A percentile compares a stretch with the other conserved stretches of the same genome.
Conservation (phyloP, 2,888 invertebrate species). For the Auanema freiburgensis region DNA sequence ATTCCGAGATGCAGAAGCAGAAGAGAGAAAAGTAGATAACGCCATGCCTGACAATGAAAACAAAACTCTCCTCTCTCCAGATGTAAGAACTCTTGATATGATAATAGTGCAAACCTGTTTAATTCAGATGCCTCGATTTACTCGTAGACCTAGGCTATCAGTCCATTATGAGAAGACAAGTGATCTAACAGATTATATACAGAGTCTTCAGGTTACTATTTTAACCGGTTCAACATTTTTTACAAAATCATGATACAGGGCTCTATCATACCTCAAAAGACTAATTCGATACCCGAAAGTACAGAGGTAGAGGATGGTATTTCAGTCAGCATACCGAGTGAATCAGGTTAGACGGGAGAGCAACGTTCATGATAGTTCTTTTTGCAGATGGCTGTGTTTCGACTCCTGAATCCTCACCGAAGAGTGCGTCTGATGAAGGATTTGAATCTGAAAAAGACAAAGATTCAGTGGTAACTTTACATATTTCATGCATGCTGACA, state of each 20-base stretch:
- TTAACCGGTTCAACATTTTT: neutral
- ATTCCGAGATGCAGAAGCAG: no score
- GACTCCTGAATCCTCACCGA: constrained; percentile 16
- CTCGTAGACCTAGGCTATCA: neutral
- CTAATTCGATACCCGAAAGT: no score
- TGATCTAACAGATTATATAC: neutral
- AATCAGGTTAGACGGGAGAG: neutral
- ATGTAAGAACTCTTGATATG: no score
- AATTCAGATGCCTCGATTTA: no score
- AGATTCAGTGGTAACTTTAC: constrained; percentile 4
- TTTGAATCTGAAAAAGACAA: constrained; percentile 24
- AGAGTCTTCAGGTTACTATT: neutral
- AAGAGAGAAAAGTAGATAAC: no score
- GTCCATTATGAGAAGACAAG: constrained; percentile 1
- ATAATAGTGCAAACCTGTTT: no score
- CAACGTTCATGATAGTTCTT: neutral
- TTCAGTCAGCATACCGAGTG: neutral
- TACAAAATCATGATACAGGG: neutral
- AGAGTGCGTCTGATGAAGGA: constrained; percentile 21
- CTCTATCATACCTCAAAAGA: no score
- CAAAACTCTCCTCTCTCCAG: no score
- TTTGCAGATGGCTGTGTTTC: constrained; percentile 18
- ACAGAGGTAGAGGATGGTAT: neutral
- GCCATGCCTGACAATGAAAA: no score
- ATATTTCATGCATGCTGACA: constrained; percentile 1